These are phyloP conservation scores for Myioborus miniatus DNA, from an alignment of 2,797 vertebrate species.

Conservation along the genomic window DNA sequence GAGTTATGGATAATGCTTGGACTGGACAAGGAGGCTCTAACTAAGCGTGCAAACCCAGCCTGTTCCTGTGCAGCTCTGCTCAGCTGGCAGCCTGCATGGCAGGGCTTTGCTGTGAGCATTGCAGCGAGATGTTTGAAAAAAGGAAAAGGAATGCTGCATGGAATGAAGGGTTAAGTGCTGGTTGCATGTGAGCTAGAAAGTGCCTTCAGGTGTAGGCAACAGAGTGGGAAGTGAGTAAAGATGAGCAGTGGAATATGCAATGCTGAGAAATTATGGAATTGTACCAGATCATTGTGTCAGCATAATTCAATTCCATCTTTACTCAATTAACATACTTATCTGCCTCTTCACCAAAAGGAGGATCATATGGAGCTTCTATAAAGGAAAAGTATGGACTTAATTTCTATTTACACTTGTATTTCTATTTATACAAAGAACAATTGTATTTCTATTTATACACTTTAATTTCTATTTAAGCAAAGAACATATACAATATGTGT, in stretches of 20 bases:
- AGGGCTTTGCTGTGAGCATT: not conserved
- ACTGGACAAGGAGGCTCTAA: not conserved
- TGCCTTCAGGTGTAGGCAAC: not conserved
- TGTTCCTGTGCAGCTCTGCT: not conserved
- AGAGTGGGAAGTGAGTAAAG: slow-evolving; percentile 1
- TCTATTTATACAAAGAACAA: no score
- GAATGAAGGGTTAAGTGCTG: not conserved
- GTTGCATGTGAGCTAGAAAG: not conserved
- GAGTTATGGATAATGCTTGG: not conserved
- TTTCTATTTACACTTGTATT: not conserved
- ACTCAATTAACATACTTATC: not conserved
- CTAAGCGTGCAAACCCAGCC: slow-evolving; percentile 8
- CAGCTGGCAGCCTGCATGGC: slow-evolving; percentile 14
- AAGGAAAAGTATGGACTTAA: not conserved
- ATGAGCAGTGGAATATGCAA: not conserved
- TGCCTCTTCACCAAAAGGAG: not conserved
- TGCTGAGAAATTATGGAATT: not conserved
- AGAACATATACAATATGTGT: not conserved
- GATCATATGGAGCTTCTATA: not conserved
- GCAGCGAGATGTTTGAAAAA: not conserved
- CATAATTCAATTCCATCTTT: not conserved
- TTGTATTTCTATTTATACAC: not conserved
- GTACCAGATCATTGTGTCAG: not conserved
- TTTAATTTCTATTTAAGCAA: not conserved
- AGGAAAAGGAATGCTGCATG: not conserved